Evolutionary conservation across 2,113 vertebrate genomes (phyloP).

Genomic region (Dunckerocampus dactyliophorus): DNA sequence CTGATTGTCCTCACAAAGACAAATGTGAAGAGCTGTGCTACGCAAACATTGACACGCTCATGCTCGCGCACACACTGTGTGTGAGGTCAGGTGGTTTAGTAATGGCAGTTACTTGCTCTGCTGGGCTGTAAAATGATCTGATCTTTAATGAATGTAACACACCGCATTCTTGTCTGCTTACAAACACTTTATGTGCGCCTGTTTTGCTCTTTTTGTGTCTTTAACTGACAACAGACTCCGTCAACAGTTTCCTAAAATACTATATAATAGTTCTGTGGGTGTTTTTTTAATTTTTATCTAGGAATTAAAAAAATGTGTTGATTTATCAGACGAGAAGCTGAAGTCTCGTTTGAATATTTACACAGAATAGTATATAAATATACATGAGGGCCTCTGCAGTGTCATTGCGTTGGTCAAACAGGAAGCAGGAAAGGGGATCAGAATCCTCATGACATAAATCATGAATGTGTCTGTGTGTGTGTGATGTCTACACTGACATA

Average conservation of each 20-base stretch:
- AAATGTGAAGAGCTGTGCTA: too few species aligned
- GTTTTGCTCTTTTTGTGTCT: conserved; percentile 26
- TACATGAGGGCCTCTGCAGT: conserved; percentile 13
- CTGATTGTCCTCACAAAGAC: too few species aligned
- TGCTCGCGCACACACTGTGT: conserved; percentile 6
- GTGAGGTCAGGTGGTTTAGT: conserved; percentile 54
- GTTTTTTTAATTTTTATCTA: too few species aligned
- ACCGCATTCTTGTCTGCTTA: conserved; percentile 53
- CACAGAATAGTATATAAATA: conserved; percentile 10
- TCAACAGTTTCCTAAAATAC: too few species aligned
- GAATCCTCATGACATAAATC: conserved; percentile 50
- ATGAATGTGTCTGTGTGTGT: conserved; percentile 44
- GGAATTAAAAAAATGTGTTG: too few species aligned
- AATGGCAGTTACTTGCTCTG: conserved; percentile 49
- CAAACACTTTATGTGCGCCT: conserved; percentile 51
- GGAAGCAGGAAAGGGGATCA: conserved; percentile 38
- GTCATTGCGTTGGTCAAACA: conserved; percentile 30
- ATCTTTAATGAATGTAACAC: conserved; percentile 59
- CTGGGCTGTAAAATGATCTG: conserved; percentile 55
- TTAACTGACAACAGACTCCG: too few species aligned
- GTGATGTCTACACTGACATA: conserved; percentile 30
- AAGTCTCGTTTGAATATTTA: conserved; percentile 11
- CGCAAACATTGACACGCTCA: conserved; percentile 10
- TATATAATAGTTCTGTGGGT: too few species aligned
- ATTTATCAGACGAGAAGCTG: neutral